Conservation (phyloP, 2,797 vertebrate species). For the Florisuga fusca region DNA sequence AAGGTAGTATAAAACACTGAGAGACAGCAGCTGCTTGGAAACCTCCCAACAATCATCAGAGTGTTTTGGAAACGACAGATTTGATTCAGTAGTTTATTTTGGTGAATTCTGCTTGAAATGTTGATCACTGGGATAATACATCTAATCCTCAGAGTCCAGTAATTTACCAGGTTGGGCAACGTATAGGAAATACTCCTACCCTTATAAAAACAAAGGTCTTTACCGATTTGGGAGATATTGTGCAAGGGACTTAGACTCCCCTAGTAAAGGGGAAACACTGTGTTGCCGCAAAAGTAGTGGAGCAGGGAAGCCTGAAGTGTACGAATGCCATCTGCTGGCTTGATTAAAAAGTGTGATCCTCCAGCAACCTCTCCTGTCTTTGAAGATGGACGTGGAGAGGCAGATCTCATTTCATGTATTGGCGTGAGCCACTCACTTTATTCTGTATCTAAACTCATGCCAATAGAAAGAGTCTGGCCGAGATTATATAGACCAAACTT, state of each 20-base stretch:
- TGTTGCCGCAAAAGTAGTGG: background rate
- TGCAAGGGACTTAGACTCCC: rapidly evolving
- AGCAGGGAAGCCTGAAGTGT: background rate
- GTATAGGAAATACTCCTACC: background rate
- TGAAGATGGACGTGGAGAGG: background rate
- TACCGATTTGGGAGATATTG: rapidly evolving
- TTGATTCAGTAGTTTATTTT: background rate
- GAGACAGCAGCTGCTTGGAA: slow-evolving; percentile 18
- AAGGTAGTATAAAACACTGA: background rate
- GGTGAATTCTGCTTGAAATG: background rate
- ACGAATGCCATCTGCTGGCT: slow-evolving; percentile 54
- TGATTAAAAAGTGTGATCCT: background rate
- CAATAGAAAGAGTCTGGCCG: background rate
- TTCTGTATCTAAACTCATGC: background rate
- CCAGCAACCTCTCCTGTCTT: background rate
- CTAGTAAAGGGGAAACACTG: background rate
- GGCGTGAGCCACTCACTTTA: background rate
- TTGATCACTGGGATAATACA: background rate
- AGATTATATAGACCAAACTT: background rate
- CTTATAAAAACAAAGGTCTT: background rate
- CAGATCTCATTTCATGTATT: background rate
- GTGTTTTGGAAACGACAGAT: background rate
- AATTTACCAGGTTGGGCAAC: background rate
- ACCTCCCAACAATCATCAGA: background rate
- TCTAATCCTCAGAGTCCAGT: background rate